Base-by-base conservation (phyloP, 2,113 vertebrate genomes). In the Leucopternis melanops region DNA sequence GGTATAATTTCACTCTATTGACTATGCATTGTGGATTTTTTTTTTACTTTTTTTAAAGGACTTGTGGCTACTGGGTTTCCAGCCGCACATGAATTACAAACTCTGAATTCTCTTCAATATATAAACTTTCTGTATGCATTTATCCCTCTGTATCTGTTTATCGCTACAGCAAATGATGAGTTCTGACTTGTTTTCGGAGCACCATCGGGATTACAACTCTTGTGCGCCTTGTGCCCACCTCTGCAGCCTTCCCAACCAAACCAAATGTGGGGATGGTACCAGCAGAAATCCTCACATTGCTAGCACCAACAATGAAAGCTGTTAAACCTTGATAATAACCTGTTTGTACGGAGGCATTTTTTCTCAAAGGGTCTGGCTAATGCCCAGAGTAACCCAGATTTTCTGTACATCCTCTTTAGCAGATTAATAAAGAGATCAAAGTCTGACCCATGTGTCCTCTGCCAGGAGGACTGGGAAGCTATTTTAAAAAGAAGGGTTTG, bases 391-490 rank as follows among this genome's bases (percentile, higher is more conserved):
- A 96, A 94, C 90, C 67, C 71, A 94, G 93, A 95, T 95, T 90
- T 95, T 92, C 78, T 67, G 45, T 77, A 95, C 71, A 74, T 74
- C 16, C 67, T 89, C 65, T 87, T 90, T 50, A 93, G 74, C 21
- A 86, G 87, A 93, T 92, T 91, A 94, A 95, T 90, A 93, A 81
- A 94, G 81, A 93, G 93, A 94, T 94, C 82, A 94, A 93, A 96
- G 93, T 58, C 79, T 2, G 1, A 92, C 59, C 50, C 50, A 18
- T 44, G 71, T 80, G 85, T 82, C 72, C 88, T 88, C 63, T 90
- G 63, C 55, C 2, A 3, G 63, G n/a, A 90, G 40, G 62, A 93
- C 62, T n/a, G 27, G 29, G 79, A 95, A 96, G 42, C 36, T 83
- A 63, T 67, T 94, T 93, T 88, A 89, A 90, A 96, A 95, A 82